Base-by-base conservation (phyloP, 2,113 vertebrate genomes). In the Galeopterus variegatus region DNA sequence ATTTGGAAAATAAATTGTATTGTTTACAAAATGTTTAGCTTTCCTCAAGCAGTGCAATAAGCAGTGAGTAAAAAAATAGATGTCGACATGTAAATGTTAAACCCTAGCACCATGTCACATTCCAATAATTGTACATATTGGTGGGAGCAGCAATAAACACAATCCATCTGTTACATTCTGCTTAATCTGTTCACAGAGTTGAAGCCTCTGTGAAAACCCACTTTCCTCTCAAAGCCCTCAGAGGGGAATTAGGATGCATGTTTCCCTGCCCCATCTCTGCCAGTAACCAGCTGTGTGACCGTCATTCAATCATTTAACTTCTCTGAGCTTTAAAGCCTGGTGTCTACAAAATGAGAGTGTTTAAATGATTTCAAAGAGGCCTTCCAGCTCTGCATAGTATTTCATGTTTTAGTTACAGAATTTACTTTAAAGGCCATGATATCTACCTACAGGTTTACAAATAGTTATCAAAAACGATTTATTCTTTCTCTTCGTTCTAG, bases 101-200 rank as follows among this genome's bases (percentile, higher is more conserved):
- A 79, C 65, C 31, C 88, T 67, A 86, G 45, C 75, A 81, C 48
- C 15, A 45, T 52, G 54, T 64, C 93, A 60, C 88, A 86, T 90
- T 86, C 70, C 89, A 89, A 67, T 98, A 87, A 89, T 93, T 92
- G 52, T 96, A 92, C 93, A 94, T 75, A 83, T 96, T 97, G 95
- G 84, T 88, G 80, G 69, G 54, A 92, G 21, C 86, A 76, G 83
- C 79, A 72, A 84, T 93, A 90, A 97, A 88, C 94, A 89, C 77
- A 69, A 85, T 77, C 96, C 94, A 96, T 94, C 95, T 98, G 93
- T 89, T 80, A 96, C 28, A 81, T 90, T 97, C 79, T 0, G 7
- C 69, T 77, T 96, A 87, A 83, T 95, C 92, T 96, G 90, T 84
- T 96, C 72, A 41, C 48, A 62, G 48, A 90, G 76, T 19, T 72